Base-by-base conservation (phyloP, 2,797 vertebrate genomes). In the Kryptolebias ocellatus region DNA sequence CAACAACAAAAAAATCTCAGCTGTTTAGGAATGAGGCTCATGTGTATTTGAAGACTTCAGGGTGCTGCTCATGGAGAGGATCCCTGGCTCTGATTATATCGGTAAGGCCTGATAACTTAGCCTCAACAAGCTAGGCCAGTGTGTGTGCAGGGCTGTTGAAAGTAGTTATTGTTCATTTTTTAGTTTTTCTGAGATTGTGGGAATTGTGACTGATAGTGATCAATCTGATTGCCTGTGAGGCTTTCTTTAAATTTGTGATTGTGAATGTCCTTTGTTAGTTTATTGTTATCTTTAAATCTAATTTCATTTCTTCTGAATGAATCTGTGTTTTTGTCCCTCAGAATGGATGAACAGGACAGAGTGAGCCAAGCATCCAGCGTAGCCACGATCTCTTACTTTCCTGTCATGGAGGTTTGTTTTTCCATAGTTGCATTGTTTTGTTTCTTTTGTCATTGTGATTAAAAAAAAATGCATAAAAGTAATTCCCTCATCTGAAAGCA, bases 261-360 rank as follows among this genome's bases (percentile, higher is more conserved):
- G 6, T 34, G 31, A n/a, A 8, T 18, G n/a, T 47, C 15, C 18
- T 37, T 59, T 18, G 27, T 29, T 12, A 31, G 20, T 9, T 14
- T 20, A 14, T 16, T 20, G 15, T 42, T 34, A 24, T 53, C 6
- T 61, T 34, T 28, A 1, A 10, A 46, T 60, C 10, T 4, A 20
- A 6, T 42, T 54, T 4, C 11, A 14, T 49, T 28, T 24, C 20
- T 2, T 58, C 24, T 63, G 2, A 20, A 44, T 72, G 2, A 46
- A 42, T 83, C 11, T 67, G 39, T 72, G 4, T 78, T 9, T 67
- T 60, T 68, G 20, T 14, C 29, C 53, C 46, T 24, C 78, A 95
- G 94, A 81, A 97, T 97, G 96, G 92, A 94, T 20, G 95, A 96
- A 63, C 93, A 93, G 67, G 94, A 94, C 74, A 86, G 95, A 77